Conservation (phyloP, 2,888 invertebrate genomes). For the Ichneumoninae sp. region DNA sequence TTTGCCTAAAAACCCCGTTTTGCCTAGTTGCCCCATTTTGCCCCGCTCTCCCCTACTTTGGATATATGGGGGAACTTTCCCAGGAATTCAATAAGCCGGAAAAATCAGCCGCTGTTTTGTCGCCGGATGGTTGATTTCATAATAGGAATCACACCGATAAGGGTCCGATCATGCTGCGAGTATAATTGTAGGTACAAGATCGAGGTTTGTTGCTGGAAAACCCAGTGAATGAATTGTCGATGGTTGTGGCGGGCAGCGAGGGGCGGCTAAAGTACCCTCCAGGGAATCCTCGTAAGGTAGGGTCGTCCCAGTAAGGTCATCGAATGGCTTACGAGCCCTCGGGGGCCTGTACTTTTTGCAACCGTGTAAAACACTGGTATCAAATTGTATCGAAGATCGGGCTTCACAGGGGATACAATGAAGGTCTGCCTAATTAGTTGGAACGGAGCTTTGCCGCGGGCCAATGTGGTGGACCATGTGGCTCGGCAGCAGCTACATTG, state of each 20-base stretch:
- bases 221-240: constrained; percentile 26
- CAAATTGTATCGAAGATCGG: constrained; percentile 60
- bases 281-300: constrained; percentile 54
- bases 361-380: constrained; percentile 56
- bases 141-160: constrained; percentile 43
- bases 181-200: not conserved
- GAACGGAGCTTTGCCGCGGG: constrained; percentile 28
- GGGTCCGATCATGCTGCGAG: constrained; percentile 18
- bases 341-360: constrained; percentile 42
- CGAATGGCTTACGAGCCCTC: constrained; percentile 54
- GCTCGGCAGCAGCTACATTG: not conserved
- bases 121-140: constrained; percentile 53
- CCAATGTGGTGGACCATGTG: not conserved
- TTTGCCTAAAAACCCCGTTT: too few relatives aligned
- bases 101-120: not conserved
- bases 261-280: constrained; percentile 10
- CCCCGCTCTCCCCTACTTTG: too few relatives aligned
- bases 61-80: constrained; percentile 7
- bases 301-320: constrained; percentile 44
- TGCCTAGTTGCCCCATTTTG: too few relatives aligned
- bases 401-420: constrained; percentile 35
- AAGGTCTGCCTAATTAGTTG: constrained; percentile 61
- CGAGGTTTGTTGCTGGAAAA: constrained; percentile 17
- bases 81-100: not conserved
- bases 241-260: not conserved